phyloP scores from a whole-genome alignment of 2,113 vertebrate genomes.

The Callopanchax toddi region DNA sequence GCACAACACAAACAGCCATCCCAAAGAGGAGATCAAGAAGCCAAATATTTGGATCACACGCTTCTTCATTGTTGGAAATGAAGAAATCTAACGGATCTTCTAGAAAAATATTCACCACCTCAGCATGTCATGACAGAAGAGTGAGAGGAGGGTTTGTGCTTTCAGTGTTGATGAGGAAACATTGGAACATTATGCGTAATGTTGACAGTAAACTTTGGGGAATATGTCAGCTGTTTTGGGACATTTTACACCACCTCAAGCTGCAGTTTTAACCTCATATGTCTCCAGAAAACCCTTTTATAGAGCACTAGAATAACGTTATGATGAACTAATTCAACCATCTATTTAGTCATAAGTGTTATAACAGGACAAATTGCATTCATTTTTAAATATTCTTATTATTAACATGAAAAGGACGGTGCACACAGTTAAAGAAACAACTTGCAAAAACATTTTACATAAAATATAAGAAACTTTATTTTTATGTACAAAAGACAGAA shows the following conservation, averaged over 20 bases:
- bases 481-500: not conserved
- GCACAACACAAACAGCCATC: slow-evolving; percentile 89
- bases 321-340: no score
- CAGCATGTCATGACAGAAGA: slow-evolving; percentile 3
- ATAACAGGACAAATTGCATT: no score
- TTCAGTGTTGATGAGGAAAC: slow-evolving; percentile 51
- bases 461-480: not conserved
- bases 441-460: not conserved
- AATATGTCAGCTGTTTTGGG: slow-evolving; percentile 36
- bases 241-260: not conserved
- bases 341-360: no score
- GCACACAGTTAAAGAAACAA: not conserved
- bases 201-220: slow-evolving; percentile 72
- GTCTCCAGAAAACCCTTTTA: no score
- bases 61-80: slow-evolving; percentile 63
- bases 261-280: not conserved
- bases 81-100: not conserved
- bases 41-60: slow-evolving; percentile 83
- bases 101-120: no score
- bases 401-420: no score
- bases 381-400: no score
- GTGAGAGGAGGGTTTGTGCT: slow-evolving; percentile 15
- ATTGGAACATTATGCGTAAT: slow-evolving; percentile 28
- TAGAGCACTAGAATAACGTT: no score
- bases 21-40: slow-evolving; percentile 85